Conservation (phyloP, 35 echinoderm and acorn worm species). For the Antedon bifida region DNA sequence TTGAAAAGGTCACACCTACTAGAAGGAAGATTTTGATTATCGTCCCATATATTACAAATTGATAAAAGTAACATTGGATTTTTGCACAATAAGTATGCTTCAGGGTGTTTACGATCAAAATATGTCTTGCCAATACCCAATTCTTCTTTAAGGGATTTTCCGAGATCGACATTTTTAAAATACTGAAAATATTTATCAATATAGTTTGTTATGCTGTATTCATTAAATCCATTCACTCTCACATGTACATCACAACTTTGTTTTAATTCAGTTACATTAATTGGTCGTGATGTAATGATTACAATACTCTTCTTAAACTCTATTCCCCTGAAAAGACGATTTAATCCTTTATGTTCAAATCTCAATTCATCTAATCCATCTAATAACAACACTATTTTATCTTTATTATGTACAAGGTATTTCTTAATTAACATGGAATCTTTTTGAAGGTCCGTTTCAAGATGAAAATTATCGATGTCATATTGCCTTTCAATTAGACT, state of each 20-base stretch:
- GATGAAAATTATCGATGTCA: background rate
- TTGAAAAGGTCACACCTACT: background rate
- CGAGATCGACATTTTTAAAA: background rate
- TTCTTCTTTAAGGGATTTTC: background rate
- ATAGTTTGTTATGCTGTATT: background rate
- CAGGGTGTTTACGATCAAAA: background rate
- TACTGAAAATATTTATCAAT: background rate
- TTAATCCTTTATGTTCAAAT: background rate
- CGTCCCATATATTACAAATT: background rate
- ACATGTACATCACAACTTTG: background rate
- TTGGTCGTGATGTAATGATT: background rate
- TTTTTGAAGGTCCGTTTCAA: background rate
- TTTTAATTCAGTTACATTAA: background rate
- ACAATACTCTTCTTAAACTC: background rate
- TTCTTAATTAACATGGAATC: background rate
- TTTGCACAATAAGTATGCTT: background rate
- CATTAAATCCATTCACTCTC: background rate
- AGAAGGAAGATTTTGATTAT: background rate
- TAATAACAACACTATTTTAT: background rate
- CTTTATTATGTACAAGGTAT: background rate
- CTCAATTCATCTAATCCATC: background rate
- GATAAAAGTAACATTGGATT: background rate
- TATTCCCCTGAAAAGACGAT: background rate
- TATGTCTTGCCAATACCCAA: background rate
- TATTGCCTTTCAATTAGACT: background rate